Evolutionary conservation across 2,797 vertebrate species (phyloP).

Genomic region (Coregonus suidteri): DNA sequence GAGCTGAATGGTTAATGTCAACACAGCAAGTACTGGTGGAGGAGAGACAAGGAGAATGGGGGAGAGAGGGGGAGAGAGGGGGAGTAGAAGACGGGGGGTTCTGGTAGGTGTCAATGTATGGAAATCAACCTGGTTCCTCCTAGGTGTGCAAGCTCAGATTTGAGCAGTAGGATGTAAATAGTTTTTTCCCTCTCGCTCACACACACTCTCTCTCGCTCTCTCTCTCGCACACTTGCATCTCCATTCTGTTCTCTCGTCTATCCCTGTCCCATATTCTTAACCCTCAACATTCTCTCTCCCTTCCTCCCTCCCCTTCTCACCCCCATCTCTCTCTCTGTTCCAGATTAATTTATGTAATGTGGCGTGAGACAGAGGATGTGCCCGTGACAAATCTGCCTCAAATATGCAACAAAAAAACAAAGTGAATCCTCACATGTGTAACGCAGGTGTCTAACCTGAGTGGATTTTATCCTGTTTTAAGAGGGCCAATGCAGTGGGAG

Average conservation of each 20-base stretch:
- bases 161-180: neutral
- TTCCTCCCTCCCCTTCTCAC: neutral
- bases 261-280: too few species aligned
- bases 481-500: constrained; percentile 14
- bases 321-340: neutral
- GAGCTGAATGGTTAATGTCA: constrained; percentile 46
- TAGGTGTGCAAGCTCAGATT: neutral
- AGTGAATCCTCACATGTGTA: neutral
- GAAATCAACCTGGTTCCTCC: neutral
- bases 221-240: too few species aligned
- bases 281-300: neutral
- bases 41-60: too few species aligned
- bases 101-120: constrained; percentile 26
- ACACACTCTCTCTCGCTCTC: too few species aligned
- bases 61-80: neutral
- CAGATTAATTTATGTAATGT: neutral
- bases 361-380: constrained; percentile 12
- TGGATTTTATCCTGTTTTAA: constrained; percentile 23
- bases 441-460: constrained; percentile 5
- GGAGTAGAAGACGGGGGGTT: constrained; percentile 6
- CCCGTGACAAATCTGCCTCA: neutral
- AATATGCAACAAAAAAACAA: constrained; percentile 6
- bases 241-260: too few species aligned
- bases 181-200: too few species aligned
- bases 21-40: constrained; percentile 11